Evolutionary conservation across 2,888 invertebrate species (phyloP).

Genomic region (Melinopterus prodromus): DNA sequence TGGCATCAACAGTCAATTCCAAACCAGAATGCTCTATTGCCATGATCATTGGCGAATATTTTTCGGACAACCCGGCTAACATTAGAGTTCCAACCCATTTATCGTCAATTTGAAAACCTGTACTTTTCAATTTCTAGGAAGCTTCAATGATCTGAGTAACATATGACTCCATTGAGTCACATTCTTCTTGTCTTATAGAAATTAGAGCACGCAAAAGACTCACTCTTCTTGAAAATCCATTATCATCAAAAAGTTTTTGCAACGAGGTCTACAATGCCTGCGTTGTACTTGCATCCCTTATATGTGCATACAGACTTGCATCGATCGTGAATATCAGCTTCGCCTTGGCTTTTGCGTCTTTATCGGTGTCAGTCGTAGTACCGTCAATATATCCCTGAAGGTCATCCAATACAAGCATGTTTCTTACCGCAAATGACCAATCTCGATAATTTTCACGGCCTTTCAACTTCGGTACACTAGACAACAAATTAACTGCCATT

Average conservation of each 20-base stretch:
- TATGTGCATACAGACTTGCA: conserved; percentile 44
- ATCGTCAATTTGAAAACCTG: conserved; percentile 42
- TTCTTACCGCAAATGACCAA: conserved; percentile 33
- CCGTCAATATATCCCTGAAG: conserved; percentile 31
- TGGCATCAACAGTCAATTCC: conserved; percentile 34
- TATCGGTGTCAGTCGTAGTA: conserved; percentile 27
- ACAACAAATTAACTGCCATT: conserved; percentile 34
- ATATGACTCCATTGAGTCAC: conserved; percentile 44
- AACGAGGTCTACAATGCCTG: conserved; percentile 37
- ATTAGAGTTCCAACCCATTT: conserved; percentile 41
- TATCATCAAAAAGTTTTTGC: conserved; percentile 41
- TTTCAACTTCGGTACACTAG: conserved; percentile 35
- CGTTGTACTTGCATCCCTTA: conserved; percentile 39
- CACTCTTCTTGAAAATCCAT: conserved; percentile 27
- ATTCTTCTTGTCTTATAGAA: conserved; percentile 43
- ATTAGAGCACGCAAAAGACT: conserved; percentile 37
- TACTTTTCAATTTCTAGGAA: conserved; percentile 40
- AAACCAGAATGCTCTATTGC: conserved; percentile 42
- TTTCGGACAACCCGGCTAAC: conserved; percentile 40
- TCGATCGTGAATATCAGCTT: conserved; percentile 48
- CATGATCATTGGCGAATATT: conserved; percentile 40
- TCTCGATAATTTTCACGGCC: conserved; percentile 46
- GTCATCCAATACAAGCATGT: conserved; percentile 34
- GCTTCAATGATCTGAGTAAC: conserved; percentile 45
- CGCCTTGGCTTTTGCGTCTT: conserved; percentile 45